A percentile compares a stretch with the other conserved stretches of the same genome.
These are phyloP conservation scores for Rana temporaria DNA, from an alignment of 2,113 vertebrate species.

Conservation along the genomic window DNA sequence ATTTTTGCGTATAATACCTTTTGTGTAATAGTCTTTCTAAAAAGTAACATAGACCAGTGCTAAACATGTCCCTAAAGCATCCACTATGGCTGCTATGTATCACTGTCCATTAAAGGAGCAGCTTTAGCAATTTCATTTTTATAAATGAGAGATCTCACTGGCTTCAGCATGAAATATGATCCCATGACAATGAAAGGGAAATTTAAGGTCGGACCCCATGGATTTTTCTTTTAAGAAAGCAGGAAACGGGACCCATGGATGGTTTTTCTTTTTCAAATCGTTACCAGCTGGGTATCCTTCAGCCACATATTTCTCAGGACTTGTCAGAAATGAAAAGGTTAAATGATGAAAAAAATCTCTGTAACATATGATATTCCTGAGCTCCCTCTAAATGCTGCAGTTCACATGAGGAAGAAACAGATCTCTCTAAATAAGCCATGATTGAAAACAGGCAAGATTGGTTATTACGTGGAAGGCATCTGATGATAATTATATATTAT, in stretches of 20 bases:
- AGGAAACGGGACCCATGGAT: slow-evolving; percentile 14
- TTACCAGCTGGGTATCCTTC: slow-evolving; percentile 39
- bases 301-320: background rate
- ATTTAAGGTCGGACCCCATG: slow-evolving; percentile 25
- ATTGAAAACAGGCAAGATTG: slow-evolving; percentile 35
- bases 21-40: no score
- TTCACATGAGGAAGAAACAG: slow-evolving; percentile 11
- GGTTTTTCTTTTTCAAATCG: slow-evolving; percentile 29
- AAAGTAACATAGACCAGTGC: background rate
- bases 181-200: slow-evolving; percentile 31
- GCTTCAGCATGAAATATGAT: slow-evolving; percentile 36
- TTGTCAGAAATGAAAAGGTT: slow-evolving; percentile 24
- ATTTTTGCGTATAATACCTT: no score
- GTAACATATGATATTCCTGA: slow-evolving; percentile 10
- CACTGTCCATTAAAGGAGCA: slow-evolving; percentile 12
- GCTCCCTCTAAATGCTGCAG: slow-evolving; percentile 14
- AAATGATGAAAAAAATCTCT: slow-evolving; percentile 1
- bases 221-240: slow-evolving; percentile 23
- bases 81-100: slow-evolving; percentile 10
- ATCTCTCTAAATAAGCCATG: slow-evolving; percentile 17
- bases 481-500: slow-evolving; percentile 52
- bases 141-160: slow-evolving; percentile 11
- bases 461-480: slow-evolving; percentile 27
- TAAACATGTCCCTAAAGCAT: slow-evolving; percentile 18
- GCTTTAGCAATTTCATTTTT: slow-evolving; percentile 17